Evolutionary conservation across 2,888 invertebrate species (phyloP).

Genomic region (Agrotis puta): DNA sequence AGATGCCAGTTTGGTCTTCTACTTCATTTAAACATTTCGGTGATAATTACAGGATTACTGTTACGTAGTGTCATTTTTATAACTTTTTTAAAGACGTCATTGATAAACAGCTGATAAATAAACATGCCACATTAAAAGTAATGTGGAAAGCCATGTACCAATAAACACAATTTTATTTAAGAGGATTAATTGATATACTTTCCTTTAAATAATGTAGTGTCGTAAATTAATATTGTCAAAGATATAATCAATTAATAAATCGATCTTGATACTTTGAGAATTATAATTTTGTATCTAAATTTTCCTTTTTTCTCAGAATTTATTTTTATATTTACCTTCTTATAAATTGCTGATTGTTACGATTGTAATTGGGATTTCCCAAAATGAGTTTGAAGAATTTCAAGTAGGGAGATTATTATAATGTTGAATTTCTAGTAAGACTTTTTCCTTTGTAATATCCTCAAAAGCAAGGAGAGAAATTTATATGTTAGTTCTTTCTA

Average conservation of each 20-base stretch:
- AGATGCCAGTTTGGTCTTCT: too few species aligned
- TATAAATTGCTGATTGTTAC: neutral
- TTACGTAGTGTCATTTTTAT: too few species aligned
- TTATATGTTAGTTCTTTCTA: too few species aligned
- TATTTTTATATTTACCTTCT: neutral
- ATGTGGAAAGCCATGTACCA: neutral
- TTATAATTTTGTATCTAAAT: neutral
- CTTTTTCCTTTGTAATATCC: too few species aligned
- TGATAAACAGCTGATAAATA: neutral
- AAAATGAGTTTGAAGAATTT: neutral
- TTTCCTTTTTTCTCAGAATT: neutral
- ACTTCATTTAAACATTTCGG: too few species aligned
- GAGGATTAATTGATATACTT: conserved; percentile 16
- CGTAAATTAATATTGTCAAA: neutral
- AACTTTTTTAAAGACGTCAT: neutral
- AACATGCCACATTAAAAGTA: neutral
- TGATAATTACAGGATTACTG: too few species aligned
- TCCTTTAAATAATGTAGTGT: neutral
- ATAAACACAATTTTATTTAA: conserved; percentile 1
- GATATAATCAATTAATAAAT: conserved; percentile 8
- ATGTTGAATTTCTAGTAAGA: too few species aligned
- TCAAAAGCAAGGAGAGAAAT: too few species aligned
- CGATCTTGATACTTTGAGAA: neutral
- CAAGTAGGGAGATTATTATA: too few species aligned
- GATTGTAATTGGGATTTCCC: neutral